Percentiles rank a stretch among this genome's conserved stretches.
Evolutionary conservation across 2,888 invertebrate genomes (phyloP).

Genomic region (Orthosia incerta): DNA sequence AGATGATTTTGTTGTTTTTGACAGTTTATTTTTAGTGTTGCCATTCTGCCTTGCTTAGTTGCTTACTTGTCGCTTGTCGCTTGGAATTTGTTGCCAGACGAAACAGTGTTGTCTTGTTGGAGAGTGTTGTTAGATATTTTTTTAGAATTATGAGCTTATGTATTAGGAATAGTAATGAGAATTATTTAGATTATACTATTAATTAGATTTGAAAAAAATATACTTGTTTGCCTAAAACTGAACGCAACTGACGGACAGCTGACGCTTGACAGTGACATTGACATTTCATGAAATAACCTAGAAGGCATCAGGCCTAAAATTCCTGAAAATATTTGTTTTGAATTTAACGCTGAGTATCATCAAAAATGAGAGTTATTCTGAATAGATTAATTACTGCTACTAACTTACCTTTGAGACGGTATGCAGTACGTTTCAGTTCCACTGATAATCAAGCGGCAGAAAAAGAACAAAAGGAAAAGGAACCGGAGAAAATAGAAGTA

Average conservation of each 20-base stretch:
- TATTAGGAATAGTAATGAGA: too few relatives aligned
- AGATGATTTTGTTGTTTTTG: constrained; percentile 70
- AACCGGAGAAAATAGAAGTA: constrained; percentile 79
- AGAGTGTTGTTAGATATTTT: too few relatives aligned
- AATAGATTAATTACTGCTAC: constrained; percentile 70
- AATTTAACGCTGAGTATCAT: constrained; percentile 1
- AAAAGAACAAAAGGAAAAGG: constrained; percentile 63
- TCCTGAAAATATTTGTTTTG: constrained; percentile 26
- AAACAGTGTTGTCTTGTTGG: neutral
- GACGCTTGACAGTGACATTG: constrained; percentile 20
- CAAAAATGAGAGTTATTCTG: constrained; percentile 85
- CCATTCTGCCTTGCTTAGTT: neutral
- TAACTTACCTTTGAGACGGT: constrained; percentile 71
- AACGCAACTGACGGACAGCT: neutral
- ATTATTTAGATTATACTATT: too few relatives aligned
- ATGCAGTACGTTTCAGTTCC: constrained; percentile 73
- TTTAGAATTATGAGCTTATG: too few relatives aligned
- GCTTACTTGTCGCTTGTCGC: neutral
- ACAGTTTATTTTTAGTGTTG: constrained; percentile 25
- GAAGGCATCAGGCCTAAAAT: neutral
- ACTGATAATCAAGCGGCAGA: constrained; percentile 70
- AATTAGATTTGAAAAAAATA: neutral
- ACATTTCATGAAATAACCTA: constrained; percentile 24
- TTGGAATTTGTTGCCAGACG: too few relatives aligned
- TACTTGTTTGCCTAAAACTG: neutral